phyloP scores from a whole-genome alignment of 2,797 vertebrate species.

The Huso huso region DNA sequence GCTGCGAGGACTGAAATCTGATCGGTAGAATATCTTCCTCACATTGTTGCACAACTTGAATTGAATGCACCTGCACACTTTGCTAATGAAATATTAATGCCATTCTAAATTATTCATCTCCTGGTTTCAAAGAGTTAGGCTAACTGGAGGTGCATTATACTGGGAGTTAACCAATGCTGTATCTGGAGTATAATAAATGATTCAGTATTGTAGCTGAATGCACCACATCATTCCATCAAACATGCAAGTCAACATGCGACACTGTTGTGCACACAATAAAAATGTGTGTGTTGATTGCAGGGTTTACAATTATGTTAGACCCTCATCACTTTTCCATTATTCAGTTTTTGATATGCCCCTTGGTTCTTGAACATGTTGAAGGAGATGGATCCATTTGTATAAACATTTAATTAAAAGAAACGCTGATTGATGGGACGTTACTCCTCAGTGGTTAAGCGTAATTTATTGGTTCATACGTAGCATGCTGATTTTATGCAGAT shows the following conservation, averaged over 20 bases:
- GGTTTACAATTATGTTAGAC: no score
- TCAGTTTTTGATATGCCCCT: no score
- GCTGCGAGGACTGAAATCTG: neutral
- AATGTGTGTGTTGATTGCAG: no score
- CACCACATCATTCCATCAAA: neutral
- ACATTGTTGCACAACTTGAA: neutral
- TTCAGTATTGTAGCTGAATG: neutral
- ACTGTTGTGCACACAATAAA: neutral
- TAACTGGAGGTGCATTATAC: neutral
- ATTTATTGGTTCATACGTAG: no score
- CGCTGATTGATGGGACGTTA: no score
- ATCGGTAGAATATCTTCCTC: neutral
- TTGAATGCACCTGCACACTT: neutral
- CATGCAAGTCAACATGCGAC: no score
- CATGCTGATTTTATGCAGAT: no score
- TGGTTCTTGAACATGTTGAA: no score
- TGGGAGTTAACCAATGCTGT: slow-evolving; percentile 4
- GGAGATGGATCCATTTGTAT: no score
- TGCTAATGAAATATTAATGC: slow-evolving; percentile 10
- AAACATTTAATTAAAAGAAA: no score
- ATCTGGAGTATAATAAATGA: slow-evolving; percentile 13
- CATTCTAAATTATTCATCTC: slow-evolving; percentile 11
- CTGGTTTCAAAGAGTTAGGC: neutral
- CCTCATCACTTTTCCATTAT: no score
- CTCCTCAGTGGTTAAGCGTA: no score